These are phyloP conservation scores for Brachyrhaphis roseni DNA, from an alignment of 2,797 vertebrate genomes.

Conservation along the genomic window DNA sequence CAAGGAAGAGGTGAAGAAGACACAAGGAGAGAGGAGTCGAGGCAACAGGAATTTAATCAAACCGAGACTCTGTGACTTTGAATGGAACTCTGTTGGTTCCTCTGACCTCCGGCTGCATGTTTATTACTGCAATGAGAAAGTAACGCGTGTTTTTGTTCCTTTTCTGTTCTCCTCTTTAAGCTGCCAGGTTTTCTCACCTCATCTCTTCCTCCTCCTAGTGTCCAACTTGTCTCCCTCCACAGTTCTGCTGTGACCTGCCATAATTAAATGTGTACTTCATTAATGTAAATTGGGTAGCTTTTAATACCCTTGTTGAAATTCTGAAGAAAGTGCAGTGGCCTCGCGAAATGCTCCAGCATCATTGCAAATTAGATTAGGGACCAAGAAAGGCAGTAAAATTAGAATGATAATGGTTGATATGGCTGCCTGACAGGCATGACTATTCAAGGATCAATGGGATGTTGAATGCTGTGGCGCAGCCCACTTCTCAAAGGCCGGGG, in stretches of 20 bases:
- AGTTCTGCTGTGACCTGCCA: slow-evolving; percentile 82
- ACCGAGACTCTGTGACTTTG: not conserved
- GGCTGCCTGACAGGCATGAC: slow-evolving; percentile 99
- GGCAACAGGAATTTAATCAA: slow-evolving; percentile 3
- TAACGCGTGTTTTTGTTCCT: not conserved
- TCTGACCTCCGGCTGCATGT: slow-evolving; percentile 1
- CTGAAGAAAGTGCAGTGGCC: slow-evolving; percentile 98
- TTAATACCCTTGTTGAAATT: slow-evolving; percentile 99
- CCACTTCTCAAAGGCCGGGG: slow-evolving; percentile 88
- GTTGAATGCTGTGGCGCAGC: slow-evolving; percentile 88
- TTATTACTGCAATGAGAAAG: slow-evolving; percentile 3
- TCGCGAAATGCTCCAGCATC: slow-evolving; percentile 95
- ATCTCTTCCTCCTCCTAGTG: slow-evolving; percentile 34
- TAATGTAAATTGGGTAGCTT: slow-evolving; percentile 98
- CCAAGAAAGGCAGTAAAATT: slow-evolving; percentile 99
- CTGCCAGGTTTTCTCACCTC: slow-evolving; percentile 10
- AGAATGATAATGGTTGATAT: slow-evolving; percentile 99
- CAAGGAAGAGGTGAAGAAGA: not conserved
- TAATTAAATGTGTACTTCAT: slow-evolving; percentile 99
- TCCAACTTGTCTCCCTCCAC: slow-evolving; percentile 70
- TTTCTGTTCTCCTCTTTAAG: not conserved
- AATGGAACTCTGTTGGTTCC: not conserved
- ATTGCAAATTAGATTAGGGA: slow-evolving; percentile 99
- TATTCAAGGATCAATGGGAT: slow-evolving; percentile 99
- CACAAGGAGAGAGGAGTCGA: not conserved